Evolutionary conservation across 2,113 vertebrate species (phyloP), one percentile per base, ranked within the genome.

Genomic region (Platanista minor): DNA sequence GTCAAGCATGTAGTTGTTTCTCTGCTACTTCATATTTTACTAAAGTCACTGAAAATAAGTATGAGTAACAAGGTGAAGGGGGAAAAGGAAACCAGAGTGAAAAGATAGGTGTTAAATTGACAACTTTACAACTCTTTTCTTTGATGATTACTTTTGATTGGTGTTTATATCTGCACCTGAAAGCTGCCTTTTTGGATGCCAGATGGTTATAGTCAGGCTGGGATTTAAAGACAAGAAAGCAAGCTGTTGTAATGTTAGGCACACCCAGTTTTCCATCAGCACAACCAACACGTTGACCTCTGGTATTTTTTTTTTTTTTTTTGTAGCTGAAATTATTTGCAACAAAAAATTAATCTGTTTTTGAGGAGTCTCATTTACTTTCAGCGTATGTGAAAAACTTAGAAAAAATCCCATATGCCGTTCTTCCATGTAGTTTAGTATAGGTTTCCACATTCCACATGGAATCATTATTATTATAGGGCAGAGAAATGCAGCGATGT

Each of bases 1-100:
- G 97, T 95, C 96, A 97, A 98, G 97, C 97, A 97, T 94, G 43
- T 59, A 18, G 21, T 87, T 95, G 0, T 96, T 98, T 97, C 97
- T 94, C 94, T 98, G 54, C 61, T 87, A 33, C 61, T 27, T 92
- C 13, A 8, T 84, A 62, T 77, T 75, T 97, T 83, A 75, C 96
- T 98, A 98, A 98, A 98, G 96, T 98, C 98, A 96, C 94, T 97
- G 97, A 89, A 90, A 95, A 81, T 89, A 57, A n/a, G 13, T 66
- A 64, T 94, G 94, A 96, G 78, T 97, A 97, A 96, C 69, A 90
- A 82, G 52, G 91, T 89, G 77, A 94, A 29, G 75, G 29, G 62
- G 74, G 95, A 67, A 97, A 98, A 96, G 21, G 12, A 57, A 96
- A 31, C 27, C 15, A 59, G 72, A n/a, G 49, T 41, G 78, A 85